Evolutionary conservation across 1,140 invertebrate species (phyloP), one percentile per base, ranked within the genome.

Genomic region (Diabrotica virgifera): DNA sequence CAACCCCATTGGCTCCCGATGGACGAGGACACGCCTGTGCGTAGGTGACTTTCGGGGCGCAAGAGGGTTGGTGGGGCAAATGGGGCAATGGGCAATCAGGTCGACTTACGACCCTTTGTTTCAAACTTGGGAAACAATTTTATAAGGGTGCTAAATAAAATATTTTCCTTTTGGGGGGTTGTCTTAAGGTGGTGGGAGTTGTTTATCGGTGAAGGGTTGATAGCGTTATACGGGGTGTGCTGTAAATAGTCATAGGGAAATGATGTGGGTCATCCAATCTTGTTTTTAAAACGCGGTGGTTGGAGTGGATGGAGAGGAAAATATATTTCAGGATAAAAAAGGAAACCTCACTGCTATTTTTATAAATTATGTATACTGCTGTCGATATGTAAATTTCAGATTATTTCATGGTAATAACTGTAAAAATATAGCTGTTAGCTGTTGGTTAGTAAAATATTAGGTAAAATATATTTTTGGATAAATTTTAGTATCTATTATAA

Each of bases 21-120:
- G 36, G 11, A n/a, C 10, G n/a, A 12, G 37, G 55, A 37, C 55
- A 57, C 55, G 55, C 55, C 55, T 57, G 55, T 57, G 55, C 55
- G 55, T 57, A 57, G 55, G 55, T 57, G 36, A 40, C 36, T 46
- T 46, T 46, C 40, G 8, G 40, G 40, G 40, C 40, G 40, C 8
- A 46, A 46, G 40, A 46, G 40, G 40, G 40, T 46, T 46, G 40
- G 40, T 46, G 40, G 40, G 40, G 40, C 40, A 46, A 46, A n/a
- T 46, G 40, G 40, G 40, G 40, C 40, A 46, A 46, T 46, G 55
- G 55, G 55, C 55, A n/a, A 36, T 12, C 24, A 36, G 55, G 55
- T 57, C 55, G 55, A 57, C 24, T 57, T 57, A 57, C 55, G 55
- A 57, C 55, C 55, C 55, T 57, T 57, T 57, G 55, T 57, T 57